These are phyloP conservation scores for Machaerirhynchus nigripectus DNA, from an alignment of 2,113 vertebrate genomes.

Conservation along the genomic window DNA sequence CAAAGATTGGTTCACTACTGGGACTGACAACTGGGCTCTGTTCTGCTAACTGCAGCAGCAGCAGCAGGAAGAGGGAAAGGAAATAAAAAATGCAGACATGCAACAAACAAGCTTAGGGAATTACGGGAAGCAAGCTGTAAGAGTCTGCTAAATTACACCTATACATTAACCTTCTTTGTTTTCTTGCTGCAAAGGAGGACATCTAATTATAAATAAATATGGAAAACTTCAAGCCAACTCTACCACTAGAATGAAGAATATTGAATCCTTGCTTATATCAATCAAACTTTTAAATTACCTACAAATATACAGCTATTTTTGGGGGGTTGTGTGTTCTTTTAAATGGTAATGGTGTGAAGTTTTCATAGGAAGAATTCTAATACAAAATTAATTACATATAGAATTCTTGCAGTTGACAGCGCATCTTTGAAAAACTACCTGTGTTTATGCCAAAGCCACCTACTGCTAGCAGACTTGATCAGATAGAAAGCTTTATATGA, in stretches of 20 bases:
- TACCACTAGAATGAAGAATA: neutral
- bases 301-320: neutral
- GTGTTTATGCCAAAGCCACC: neutral
- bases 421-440: neutral
- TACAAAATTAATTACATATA: neutral
- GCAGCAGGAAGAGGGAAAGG: neutral
- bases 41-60: constrained; percentile 11
- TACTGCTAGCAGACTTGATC: neutral
- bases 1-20: neutral
- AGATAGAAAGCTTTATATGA: neutral
- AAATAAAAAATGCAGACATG: constrained; percentile 18
- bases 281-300: neutral
- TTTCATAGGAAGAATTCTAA: neutral
- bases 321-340: neutral
- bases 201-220: constrained; percentile 8
- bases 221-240: neutral
- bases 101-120: constrained; percentile 20
- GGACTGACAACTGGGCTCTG: neutral
- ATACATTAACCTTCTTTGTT: constrained; percentile 35
- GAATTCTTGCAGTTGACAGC: neutral
- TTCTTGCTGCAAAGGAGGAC: neutral
- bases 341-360: neutral
- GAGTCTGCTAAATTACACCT: constrained; percentile 37
- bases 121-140: neutral
- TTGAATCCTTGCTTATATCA: neutral